Evolutionary conservation across 2,797 vertebrate genomes (phyloP).

Genomic region (Malurus splendens): DNA sequence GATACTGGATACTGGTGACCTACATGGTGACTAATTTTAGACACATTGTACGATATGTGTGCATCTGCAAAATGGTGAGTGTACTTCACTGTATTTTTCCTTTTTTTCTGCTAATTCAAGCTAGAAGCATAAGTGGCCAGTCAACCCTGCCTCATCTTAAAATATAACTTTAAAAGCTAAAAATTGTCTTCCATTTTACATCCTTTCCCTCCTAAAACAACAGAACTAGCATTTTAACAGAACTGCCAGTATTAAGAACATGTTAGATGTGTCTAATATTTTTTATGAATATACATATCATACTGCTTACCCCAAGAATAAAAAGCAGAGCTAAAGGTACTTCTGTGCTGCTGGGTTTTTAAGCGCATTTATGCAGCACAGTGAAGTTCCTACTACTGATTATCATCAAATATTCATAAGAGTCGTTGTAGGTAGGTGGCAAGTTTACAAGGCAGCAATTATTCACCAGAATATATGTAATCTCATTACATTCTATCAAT

Average conservation of each 20-base stretch:
- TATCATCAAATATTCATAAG: slow-evolving; percentile 38
- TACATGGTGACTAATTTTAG: background rate
- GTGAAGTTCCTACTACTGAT: slow-evolving; percentile 19
- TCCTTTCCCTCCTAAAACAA: background rate
- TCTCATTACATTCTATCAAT: background rate
- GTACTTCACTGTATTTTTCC: background rate
- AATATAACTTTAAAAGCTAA: background rate
- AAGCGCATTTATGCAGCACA: background rate
- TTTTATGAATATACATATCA: background rate
- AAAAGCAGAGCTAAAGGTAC: background rate
- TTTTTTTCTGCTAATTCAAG: background rate
- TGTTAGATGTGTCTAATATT: background rate
- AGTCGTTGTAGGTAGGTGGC: background rate
- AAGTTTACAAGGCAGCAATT: background rate
- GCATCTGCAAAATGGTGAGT: background rate
- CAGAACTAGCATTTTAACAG: background rate
- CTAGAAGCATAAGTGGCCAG: background rate
- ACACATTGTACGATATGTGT: background rate
- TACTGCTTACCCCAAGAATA: background rate
- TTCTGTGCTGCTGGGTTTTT: background rate
- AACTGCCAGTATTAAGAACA: background rate
- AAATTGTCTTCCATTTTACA: background rate
- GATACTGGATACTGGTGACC: background rate
- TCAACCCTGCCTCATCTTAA: background rate
- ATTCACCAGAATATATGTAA: slow-evolving; percentile 9